Evolutionary conservation across 2,113 vertebrate genomes (phyloP).

Genomic region (Tachysurus fulvidraco): DNA sequence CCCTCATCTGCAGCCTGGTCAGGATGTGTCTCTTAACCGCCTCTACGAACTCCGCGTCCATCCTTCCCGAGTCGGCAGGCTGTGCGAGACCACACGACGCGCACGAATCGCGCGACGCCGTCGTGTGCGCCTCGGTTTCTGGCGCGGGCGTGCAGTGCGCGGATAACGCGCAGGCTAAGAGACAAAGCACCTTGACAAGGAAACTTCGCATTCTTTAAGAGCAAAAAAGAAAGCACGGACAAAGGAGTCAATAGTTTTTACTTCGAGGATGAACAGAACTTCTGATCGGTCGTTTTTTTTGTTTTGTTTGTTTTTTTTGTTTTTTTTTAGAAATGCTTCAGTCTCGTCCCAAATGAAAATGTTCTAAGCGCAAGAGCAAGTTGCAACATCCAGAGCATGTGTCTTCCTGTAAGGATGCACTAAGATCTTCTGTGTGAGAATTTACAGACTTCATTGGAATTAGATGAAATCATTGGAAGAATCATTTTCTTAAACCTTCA

Average conservation of each 20-base stretch:
- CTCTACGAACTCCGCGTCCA: slow-evolving; percentile 89
- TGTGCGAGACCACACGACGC: slow-evolving; percentile 84
- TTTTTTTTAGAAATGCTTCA: not conserved
- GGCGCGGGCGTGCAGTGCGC: slow-evolving; percentile 72
- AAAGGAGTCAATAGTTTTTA: slow-evolving; percentile 17
- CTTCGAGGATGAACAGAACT: not conserved
- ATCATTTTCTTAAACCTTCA: slow-evolving; percentile 4
- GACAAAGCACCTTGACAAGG: slow-evolving; percentile 62
- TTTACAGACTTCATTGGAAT: not conserved
- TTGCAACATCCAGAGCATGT: slow-evolving; percentile 39
- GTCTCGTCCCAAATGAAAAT: slow-evolving; percentile 4
- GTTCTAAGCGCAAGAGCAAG: not conserved
- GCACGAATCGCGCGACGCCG: slow-evolving; percentile 77
- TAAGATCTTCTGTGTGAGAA: slow-evolving; percentile 33
- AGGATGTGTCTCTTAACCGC: slow-evolving; percentile 96
- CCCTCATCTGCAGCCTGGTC: slow-evolving; percentile 91
- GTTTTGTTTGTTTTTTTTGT: too few species aligned
- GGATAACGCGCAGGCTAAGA: slow-evolving; percentile 66
- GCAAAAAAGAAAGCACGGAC: not conserved
- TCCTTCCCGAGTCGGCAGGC: slow-evolving; percentile 80
- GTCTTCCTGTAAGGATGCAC: slow-evolving; percentile 12
- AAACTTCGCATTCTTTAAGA: slow-evolving; percentile 66
- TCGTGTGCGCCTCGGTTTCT: slow-evolving; percentile 69
- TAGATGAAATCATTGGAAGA: not conserved
- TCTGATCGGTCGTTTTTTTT: slow-evolving; percentile 1